A percentile compares a stretch with the other conserved stretches of the same genome.
Conservation (phyloP, 2,113 vertebrate genomes). For the Lota lota region DNA sequence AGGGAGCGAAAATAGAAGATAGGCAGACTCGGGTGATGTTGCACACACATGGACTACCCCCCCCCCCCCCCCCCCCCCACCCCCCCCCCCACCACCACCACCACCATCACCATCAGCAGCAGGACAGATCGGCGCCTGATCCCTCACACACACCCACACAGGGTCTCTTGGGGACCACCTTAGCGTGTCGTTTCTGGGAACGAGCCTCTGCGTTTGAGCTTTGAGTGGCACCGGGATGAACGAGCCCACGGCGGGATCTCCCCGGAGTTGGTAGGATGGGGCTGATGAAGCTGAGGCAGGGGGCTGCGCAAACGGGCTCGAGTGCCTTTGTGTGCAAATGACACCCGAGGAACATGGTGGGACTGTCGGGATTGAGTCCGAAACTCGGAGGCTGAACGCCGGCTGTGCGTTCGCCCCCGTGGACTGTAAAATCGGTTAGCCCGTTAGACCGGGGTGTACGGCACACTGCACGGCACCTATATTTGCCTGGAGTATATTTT, state of each 20-base stretch:
- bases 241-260: conserved; percentile 54
- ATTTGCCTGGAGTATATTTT: too few species aligned
- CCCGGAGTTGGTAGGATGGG: conserved; percentile 42
- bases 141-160: conserved; percentile 8
- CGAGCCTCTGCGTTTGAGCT: conserved; percentile 47
- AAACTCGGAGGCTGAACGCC: too few species aligned
- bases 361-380: too few species aligned
- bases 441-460: too few species aligned
- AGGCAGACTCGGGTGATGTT: not conserved
- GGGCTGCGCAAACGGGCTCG: not conserved
- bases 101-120: too few species aligned
- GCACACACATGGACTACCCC: conserved; percentile 6
- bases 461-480: too few species aligned
- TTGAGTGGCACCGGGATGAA: conserved; percentile 61
- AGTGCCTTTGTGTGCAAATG: too few species aligned
- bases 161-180: conserved; percentile 15
- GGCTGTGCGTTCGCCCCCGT: too few species aligned
- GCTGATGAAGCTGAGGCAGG: conserved; percentile 58
- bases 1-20: conserved; percentile 29
- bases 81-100: not conserved
- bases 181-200: conserved; percentile 30
- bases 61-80: not conserved
- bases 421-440: too few species aligned
- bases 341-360: too few species aligned
- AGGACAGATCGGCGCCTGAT: too few species aligned